These are phyloP conservation scores for Pycnonotus jocosus DNA, from an alignment of 2,113 vertebrate species.

Conservation along the genomic window DNA sequence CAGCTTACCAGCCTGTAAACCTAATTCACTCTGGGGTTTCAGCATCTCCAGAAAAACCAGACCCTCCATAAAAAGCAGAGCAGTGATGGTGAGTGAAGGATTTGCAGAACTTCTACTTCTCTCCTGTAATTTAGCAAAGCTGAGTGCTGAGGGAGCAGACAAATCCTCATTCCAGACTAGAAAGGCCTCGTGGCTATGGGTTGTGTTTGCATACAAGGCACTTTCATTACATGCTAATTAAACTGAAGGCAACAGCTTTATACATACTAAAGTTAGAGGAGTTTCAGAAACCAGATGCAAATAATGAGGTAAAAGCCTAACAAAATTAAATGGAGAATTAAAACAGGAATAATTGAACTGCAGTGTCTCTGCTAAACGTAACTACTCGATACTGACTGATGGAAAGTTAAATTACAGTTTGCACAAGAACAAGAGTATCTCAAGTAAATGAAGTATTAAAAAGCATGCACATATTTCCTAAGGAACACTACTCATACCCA, in stretches of 20 bases:
- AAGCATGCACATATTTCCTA: not conserved
- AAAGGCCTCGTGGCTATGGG: not conserved
- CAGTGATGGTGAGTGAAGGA: not conserved
- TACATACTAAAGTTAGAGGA: not conserved
- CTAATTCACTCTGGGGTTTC: not conserved
- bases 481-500: not conserved
- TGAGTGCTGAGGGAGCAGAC: not conserved
- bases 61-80: not conserved
- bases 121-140: not conserved
- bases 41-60: not conserved
- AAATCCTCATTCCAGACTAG: not conserved
- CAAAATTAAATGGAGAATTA: not conserved
- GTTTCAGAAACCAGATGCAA: not conserved
- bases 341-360: not conserved
- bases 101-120: not conserved
- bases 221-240: not conserved
- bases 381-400: not conserved
- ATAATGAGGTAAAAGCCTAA: not conserved
- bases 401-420: not conserved
- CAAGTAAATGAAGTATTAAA: not conserved
- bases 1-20: not conserved
- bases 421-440: not conserved
- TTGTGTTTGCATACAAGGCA: not conserved
- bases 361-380: not conserved
- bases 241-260: conserved; percentile 12